Evolutionary conservation across 37 sponge, comb jelly and placozoan species (phyloP).

Genomic region (Mnemiopsis leidyi): DNA sequence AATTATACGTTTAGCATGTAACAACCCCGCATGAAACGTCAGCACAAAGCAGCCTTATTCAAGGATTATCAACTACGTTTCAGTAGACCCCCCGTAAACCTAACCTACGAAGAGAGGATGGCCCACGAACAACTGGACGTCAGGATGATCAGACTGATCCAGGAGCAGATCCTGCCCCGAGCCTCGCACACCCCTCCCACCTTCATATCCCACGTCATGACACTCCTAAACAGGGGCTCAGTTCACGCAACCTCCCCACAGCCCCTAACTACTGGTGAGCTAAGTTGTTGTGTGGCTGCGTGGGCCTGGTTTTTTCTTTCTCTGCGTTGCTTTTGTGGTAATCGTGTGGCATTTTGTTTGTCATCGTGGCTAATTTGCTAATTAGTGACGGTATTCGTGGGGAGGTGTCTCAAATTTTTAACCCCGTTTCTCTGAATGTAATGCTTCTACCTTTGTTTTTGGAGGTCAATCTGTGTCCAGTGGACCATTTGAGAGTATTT

Average conservation of each 20-base stretch:
- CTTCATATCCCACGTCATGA: conserved; percentile 70
- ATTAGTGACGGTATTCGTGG: too few species aligned
- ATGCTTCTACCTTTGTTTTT: too few species aligned
- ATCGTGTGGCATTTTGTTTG: conserved; percentile 12
- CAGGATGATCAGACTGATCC: conserved; percentile 71
- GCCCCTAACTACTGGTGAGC: conserved; percentile 16
- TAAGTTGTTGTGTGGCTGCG: too few species aligned
- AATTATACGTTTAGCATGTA: too few species aligned
- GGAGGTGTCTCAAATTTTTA: too few species aligned
- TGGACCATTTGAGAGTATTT: too few species aligned
- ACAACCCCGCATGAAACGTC: background rate
- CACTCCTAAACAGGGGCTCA: conserved; percentile 80
- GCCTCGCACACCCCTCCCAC: conserved; percentile 62
- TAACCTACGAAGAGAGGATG: conserved; percentile 69
- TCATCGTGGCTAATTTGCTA: background rate
- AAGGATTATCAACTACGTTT: background rate
- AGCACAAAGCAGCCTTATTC: background rate
- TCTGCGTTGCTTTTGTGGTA: background rate
- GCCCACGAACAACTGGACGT: conserved; percentile 76
- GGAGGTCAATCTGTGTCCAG: too few species aligned
- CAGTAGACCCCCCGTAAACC: conserved; percentile 30
- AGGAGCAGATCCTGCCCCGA: conserved; percentile 71
- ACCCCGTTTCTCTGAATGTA: too few species aligned
- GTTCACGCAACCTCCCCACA: conserved; percentile 67
- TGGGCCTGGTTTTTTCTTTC: too few species aligned